A percentile compares a stretch with the other conserved stretches of the same genome.
These are phyloP conservation scores for Murina feae DNA, from an alignment of 2,113 vertebrate species.

Conservation along the genomic window DNA sequence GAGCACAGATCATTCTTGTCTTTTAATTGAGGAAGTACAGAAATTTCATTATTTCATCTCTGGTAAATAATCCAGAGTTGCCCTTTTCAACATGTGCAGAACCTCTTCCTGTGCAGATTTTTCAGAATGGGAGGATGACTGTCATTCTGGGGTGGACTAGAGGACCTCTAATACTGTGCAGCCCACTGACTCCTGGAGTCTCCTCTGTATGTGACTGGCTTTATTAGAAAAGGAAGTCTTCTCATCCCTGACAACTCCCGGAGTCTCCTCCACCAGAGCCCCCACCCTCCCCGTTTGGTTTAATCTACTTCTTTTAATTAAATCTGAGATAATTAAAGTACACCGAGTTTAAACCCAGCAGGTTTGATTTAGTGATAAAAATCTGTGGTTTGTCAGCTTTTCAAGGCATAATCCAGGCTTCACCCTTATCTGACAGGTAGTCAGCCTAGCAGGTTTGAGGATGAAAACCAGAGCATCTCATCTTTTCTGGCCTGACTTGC, in stretches of 20 bases:
- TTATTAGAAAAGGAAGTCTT: slow-evolving; percentile 52
- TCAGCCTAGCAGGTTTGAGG: slow-evolving; percentile 66
- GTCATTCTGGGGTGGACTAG: background rate
- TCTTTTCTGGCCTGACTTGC: slow-evolving; percentile 72
- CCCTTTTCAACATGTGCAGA: slow-evolving; percentile 2
- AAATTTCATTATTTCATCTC: slow-evolving; percentile 2
- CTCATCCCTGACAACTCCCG: background rate
- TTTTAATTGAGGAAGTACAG: background rate
- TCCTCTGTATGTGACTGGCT: background rate
- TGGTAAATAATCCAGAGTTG: too few species aligned
- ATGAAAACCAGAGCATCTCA: slow-evolving; percentile 68
- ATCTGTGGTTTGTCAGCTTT: slow-evolving; percentile 78
- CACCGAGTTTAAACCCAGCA: slow-evolving; percentile 68
- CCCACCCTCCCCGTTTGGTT: background rate
- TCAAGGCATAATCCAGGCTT: slow-evolving; percentile 69
- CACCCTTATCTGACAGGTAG: slow-evolving; percentile 76
- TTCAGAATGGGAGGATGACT: background rate
- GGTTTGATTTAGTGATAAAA: slow-evolving; percentile 75
- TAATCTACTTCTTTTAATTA: slow-evolving; percentile 71
- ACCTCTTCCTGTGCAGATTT: background rate
- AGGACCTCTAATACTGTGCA: background rate
- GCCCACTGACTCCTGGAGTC: background rate
- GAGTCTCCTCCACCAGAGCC: background rate
- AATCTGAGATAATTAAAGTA: slow-evolving; percentile 77
- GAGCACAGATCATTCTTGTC: background rate